Conservation (phyloP, 92 coral and sea anemone species). For the Umimayanthus kanabou region DNA sequence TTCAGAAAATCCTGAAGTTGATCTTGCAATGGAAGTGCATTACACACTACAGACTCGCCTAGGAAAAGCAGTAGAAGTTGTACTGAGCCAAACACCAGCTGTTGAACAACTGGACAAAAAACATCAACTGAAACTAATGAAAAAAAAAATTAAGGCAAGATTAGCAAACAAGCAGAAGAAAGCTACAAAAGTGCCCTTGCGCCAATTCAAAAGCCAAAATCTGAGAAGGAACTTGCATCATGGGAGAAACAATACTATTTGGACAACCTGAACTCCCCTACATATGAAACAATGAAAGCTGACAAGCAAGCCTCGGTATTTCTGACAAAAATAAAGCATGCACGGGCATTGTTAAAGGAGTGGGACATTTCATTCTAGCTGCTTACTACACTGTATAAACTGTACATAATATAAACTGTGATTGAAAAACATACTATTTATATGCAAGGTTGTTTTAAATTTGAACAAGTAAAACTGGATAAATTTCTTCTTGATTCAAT, state of each 20-base stretch:
- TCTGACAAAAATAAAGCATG: slow-evolving; percentile 23
- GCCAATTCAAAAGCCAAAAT: slow-evolving; percentile 43
- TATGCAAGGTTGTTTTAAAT: no score
- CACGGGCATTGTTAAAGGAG: slow-evolving; percentile 39
- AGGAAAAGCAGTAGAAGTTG: slow-evolving; percentile 13
- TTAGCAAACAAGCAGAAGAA: slow-evolving; percentile 36
- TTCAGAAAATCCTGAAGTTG: background rate
- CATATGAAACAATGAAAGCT: slow-evolving; percentile 43
- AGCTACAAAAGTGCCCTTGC: slow-evolving; percentile 43
- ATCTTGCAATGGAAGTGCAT: background rate
- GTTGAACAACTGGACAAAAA: slow-evolving; percentile 15
- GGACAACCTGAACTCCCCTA: slow-evolving; percentile 50
- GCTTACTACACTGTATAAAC: background rate
- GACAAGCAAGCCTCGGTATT: slow-evolving; percentile 40
- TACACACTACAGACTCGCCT: slow-evolving; percentile 14
- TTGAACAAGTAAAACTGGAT: no score
- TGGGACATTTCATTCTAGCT: slow-evolving; percentile 30
- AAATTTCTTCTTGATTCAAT: no score
- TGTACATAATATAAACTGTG: background rate
- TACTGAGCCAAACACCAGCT: slow-evolving; percentile 1
- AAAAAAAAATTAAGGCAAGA: background rate
- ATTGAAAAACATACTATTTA: no score
- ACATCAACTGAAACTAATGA: slow-evolving; percentile 28
- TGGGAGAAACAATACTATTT: slow-evolving; percentile 55
- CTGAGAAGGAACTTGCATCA: slow-evolving; percentile 41